Evolutionary conservation across 1,140 invertebrate species (phyloP), one percentile per base, ranked within the genome.

Genomic region (fruit fly (Drosophila melanogaster)): DNA sequence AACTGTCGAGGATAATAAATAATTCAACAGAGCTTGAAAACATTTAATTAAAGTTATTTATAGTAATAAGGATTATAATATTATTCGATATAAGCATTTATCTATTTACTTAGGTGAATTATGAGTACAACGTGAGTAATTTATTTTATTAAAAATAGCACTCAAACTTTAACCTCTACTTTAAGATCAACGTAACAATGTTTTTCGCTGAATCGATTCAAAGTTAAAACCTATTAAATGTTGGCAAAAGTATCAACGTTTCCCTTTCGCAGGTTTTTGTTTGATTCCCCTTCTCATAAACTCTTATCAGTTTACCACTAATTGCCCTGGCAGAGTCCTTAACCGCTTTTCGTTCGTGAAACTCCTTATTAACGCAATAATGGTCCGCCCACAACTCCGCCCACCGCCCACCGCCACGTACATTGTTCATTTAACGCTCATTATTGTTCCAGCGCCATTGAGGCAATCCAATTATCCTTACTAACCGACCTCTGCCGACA

Each of bases 381-480:
- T 26, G 22, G 11, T 33, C 58, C 26, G 2, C 43, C 43, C 26
- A 14, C 17, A 50, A 15, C 22, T 10, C 38, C 24, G 26, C 24
- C 44, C 37, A 44, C 56, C 41, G 19, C 11, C 43, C 19, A 49
- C 3, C 12, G 26, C 47, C 47, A 50, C 47, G 40, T 53, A 40
- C 72, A 76, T 55, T 64, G 69, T 66, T 72, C 72, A 72, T 72
- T 81, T 77, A 73, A 50, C 54, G 77, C 59, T 86, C 62, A 61
- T 77, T 85, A 78, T 75, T 75, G 72, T 47, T 56, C 47, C 57
- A 62, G 30, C 62, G 50, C 47, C 62, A 73, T 77, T 81, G 54
- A 62, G 65, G 59, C 65, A 61, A 75, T 61, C 47, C 62, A 83
- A 83, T 77, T 66, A 66, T 77, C 57, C 71, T 38, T 57, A 38